A percentile compares a stretch with the other conserved stretches of the same genome.
These are phyloP conservation scores for Empidonax alnorum DNA, from an alignment of 2,113 vertebrate genomes.

Conservation along the genomic window DNA sequence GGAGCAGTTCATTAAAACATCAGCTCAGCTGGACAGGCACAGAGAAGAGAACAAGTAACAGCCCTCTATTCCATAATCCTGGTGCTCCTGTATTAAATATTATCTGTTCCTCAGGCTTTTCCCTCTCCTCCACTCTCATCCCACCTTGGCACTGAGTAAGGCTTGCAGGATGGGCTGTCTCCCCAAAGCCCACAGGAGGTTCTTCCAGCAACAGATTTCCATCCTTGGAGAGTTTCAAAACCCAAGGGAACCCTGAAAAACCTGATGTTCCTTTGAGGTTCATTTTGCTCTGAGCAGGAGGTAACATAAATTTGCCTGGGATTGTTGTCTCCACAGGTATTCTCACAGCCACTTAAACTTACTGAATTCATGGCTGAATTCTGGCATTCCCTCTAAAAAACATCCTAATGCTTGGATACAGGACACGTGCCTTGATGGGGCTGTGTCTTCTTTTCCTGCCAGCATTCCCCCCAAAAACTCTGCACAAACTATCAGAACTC, in stretches of 20 bases:
- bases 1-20: not conserved
- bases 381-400: not conserved
- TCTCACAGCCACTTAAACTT: not conserved
- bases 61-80: not conserved
- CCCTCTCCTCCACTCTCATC: not conserved
- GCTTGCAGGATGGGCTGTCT: not conserved
- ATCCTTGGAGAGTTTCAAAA: not conserved
- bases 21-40: not conserved
- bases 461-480: not conserved
- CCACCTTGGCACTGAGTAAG: not conserved
- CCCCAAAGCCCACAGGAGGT: not conserved
- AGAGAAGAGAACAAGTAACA: not conserved
- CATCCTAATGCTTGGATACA: not conserved
- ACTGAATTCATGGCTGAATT: not conserved
- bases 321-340: not conserved
- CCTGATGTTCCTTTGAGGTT: not conserved
- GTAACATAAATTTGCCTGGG: not conserved
- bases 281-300: not conserved
- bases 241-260: not conserved
- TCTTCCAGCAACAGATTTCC: not conserved
- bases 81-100: not conserved
- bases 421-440: rapidly evolving
- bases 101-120: not conserved
- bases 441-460: not conserved
- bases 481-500: not conserved